A percentile compares a stretch with the other conserved stretches of the same genome.
These are phyloP conservation scores for Apeira syringaria DNA, from an alignment of 2,888 invertebrate species.

Conservation along the genomic window DNA sequence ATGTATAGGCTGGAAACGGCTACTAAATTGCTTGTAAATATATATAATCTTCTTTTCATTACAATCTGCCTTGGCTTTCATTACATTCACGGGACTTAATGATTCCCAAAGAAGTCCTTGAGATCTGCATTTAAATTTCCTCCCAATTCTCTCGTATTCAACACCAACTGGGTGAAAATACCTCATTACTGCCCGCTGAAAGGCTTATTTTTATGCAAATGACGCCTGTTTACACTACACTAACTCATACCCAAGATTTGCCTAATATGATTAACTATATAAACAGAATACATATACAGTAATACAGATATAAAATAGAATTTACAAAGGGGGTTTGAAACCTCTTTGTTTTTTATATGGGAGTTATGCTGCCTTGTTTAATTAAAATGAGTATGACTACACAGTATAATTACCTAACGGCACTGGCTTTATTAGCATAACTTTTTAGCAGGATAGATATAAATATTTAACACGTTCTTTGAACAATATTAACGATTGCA, in stretches of 20 bases:
- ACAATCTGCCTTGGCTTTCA: neutral
- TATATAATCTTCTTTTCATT: too few species aligned
- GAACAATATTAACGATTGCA: too few species aligned
- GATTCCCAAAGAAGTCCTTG: constrained; percentile 15
- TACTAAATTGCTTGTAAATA: too few species aligned
- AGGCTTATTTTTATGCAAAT: constrained; percentile 33
- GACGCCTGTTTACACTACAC: constrained; percentile 25
- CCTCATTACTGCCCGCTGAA: constrained; percentile 30
- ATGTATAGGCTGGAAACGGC: too few species aligned
- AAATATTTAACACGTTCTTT: too few species aligned
- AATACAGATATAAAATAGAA: constrained; percentile 7
- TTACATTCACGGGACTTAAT: constrained; percentile 16
- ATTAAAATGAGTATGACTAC: too few species aligned
- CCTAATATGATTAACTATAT: constrained; percentile 19
- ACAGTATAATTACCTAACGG: too few species aligned
- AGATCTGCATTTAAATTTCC: constrained; percentile 26
- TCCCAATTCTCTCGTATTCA: constrained; percentile 27
- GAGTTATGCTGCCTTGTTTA: too few species aligned
- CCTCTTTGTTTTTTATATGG: constrained; percentile 5
- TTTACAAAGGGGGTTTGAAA: constrained; percentile 10
- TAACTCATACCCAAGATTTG: constrained; percentile 23
- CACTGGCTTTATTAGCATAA: too few species aligned
- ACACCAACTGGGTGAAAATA: constrained; percentile 30
- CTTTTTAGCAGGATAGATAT: too few species aligned
- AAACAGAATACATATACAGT: too few species aligned